A percentile compares a stretch with the other conserved stretches of the same genome.
Evolutionary conservation across 2,113 vertebrate genomes (phyloP).

Genomic region (Glaucomys volans): DNA sequence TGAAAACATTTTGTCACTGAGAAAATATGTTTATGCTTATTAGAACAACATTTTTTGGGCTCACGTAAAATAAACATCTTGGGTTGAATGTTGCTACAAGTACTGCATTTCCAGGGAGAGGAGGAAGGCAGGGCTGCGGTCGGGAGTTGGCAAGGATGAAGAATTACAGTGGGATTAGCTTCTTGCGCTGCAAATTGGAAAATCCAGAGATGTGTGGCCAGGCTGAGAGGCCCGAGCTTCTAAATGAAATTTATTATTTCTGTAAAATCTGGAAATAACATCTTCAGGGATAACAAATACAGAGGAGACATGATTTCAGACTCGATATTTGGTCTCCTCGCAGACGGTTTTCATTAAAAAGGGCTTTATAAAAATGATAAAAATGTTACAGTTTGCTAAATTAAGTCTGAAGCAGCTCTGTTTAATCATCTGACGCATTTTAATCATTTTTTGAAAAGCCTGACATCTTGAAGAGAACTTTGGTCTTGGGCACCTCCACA

Average conservation of each 20-base stretch:
- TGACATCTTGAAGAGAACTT: conserved; percentile 70
- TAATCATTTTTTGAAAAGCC: conserved; percentile 76
- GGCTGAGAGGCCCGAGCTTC: conserved; percentile 73
- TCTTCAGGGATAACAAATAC: conserved; percentile 81
- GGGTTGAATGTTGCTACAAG: conserved; percentile 77
- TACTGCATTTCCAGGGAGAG: conserved; percentile 76
- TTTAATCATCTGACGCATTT: conserved; percentile 75
- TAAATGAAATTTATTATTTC: conserved; percentile 85
- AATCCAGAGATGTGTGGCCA: conserved; percentile 76
- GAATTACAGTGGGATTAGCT: conserved; percentile 79
- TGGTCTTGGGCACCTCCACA: conserved; percentile 48
- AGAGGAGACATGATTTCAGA: conserved; percentile 76
- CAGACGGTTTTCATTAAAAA: conserved; percentile 79
- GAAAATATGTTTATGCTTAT: conserved; percentile 87
- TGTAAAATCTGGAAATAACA: conserved; percentile 81
- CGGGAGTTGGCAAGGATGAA: conserved; percentile 76
- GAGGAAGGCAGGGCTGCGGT: conserved; percentile 82
- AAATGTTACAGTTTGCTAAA: conserved; percentile 83
- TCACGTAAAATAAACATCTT: conserved; percentile 84
- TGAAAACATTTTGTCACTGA: conserved; percentile 83
- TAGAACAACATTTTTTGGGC: conserved; percentile 81
- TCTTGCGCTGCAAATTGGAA: conserved; percentile 83
- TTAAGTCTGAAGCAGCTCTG: conserved; percentile 75
- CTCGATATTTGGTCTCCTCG: conserved; percentile 60
- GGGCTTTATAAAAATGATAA: conserved; percentile 83